Conservation (phyloP, 2,888 invertebrate genomes). For the Drosophila birchii region DNA sequence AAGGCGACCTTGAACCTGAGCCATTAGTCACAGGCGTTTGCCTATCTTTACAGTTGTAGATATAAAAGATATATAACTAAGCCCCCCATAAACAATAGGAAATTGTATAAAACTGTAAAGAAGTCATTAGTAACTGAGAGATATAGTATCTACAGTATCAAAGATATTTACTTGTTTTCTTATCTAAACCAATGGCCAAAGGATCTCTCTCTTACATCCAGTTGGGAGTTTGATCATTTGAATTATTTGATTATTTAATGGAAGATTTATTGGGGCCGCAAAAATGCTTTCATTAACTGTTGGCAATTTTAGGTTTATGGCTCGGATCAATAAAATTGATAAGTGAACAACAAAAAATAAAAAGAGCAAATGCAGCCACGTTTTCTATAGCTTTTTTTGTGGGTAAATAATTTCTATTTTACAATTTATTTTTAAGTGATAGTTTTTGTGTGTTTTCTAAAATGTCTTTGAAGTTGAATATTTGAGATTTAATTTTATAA, state of each 20-base stretch:
- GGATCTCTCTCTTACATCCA: slow-evolving; percentile 1
- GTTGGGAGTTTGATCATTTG: not conserved
- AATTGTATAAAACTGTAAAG: slow-evolving; percentile 29
- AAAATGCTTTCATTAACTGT: slow-evolving; percentile 19
- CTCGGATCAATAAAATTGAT: slow-evolving; percentile 19
- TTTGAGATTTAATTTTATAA: too few relatives aligned
- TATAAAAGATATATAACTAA: slow-evolving; percentile 8
- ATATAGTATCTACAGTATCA: not conserved
- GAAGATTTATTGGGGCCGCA: not conserved
- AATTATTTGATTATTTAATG: not conserved
- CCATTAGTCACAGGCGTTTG: slow-evolving; percentile 25
- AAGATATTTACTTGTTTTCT: not conserved
- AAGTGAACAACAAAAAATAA: slow-evolving; percentile 19
- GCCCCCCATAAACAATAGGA: slow-evolving; percentile 7
- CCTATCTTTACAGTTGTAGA: slow-evolving; percentile 24
- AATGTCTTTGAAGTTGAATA: not conserved
- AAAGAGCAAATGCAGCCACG: not conserved
- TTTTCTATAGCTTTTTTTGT: not conserved
- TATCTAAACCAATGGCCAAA: not conserved
- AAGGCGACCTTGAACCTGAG: slow-evolving; percentile 28
- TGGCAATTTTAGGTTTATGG: slow-evolving; percentile 12
- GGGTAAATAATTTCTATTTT: not conserved
- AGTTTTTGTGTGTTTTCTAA: not conserved
- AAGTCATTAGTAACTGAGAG: not conserved
- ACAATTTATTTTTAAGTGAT: not conserved